Base-by-base conservation (phyloP, 2,113 vertebrate genomes). In the Centropus bengalensis region DNA sequence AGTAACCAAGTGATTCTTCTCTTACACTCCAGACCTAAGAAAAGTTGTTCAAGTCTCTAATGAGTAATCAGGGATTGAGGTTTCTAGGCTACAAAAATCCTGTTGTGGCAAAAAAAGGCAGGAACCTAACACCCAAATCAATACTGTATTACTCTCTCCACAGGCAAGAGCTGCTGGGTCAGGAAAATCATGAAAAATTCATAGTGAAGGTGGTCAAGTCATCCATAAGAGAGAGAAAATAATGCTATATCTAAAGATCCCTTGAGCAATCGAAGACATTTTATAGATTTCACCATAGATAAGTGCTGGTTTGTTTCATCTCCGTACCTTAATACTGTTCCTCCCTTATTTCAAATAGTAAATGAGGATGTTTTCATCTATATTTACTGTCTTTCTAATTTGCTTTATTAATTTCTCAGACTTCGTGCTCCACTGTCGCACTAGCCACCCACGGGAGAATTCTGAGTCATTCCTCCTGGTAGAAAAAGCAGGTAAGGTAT, bases 131-230 rank as follows among this genome's bases (percentile, higher is more conserved):
- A 97, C 98, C 38, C 74, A 97, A 98, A 98, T 98, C 98, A 98
- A 98, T 98, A 98, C 96, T 85, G 73, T 98, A 98, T 98, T 98
- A 98, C 97, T 98, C 96, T 98, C 98, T 98, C 97, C 97, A 97
- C 97, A 98, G 98, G 98, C 97, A 96, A 97, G 97, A 98, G 97
- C 97, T 98, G 96, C 98, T 98, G 97, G 97, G 97, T 98, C 97
- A 98, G 97, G 96, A 97, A 97, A 98, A 97, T 98, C 98, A 99
- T 99, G 97, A 99, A 99, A 98, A 98, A 98, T 98, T 99, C 98
- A 99, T 98, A 97, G 96, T 91, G 79, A 98, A 98, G 98, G 98
- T 98, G 98, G 98, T 97, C 97, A 97, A 98, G 97, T 97, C 98
- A 98, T 98, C 98, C 97, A 98, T 97, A 98, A 97, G 98, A 98